phyloP scores from a whole-genome alignment of 2,113 vertebrate genomes.

The human region DNA sequence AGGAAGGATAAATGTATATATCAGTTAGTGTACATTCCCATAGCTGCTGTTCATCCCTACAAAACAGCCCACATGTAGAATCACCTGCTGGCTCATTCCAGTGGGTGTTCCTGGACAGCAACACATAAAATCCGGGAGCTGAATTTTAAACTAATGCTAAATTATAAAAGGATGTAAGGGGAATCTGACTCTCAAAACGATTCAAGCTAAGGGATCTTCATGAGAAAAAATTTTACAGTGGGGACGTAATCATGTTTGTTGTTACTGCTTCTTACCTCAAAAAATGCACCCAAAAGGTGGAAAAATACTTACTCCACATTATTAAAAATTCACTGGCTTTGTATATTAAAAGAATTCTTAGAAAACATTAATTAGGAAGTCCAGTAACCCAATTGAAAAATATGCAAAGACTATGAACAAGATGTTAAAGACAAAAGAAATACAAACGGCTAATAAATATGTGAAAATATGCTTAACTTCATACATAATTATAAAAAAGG shows the following conservation, averaged over 20 bases:
- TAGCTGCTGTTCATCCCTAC: not conserved
- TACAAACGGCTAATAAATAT: not conserved
- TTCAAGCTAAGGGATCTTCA: not conserved
- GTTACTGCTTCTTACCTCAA: not conserved
- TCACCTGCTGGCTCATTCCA: accelerated
- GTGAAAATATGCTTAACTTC: not conserved
- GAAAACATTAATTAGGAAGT: not conserved
- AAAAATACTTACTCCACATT: not conserved
- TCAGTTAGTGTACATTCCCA: accelerated
- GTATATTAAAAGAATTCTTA: not conserved
- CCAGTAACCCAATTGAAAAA: not conserved
- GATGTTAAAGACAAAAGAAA: not conserved
- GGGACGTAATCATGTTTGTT: accelerated
- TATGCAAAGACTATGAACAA: not conserved
- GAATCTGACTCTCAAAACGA: not conserved
- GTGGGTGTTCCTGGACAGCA: not conserved
- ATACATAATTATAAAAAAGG: not conserved
- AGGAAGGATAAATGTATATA: accelerated
- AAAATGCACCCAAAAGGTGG: not conserved
- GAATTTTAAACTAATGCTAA: not conserved
- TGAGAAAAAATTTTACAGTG: no score
- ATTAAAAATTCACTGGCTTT: not conserved
- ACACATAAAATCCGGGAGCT: no score
- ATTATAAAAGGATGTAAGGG: not conserved
- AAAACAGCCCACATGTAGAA: not conserved